A percentile compares a stretch with the other conserved stretches of the same genome.
These are phyloP conservation scores for Rhynchophorus ferrugineus DNA, from an alignment of 1,140 invertebrate species.

Conservation along the genomic window DNA sequence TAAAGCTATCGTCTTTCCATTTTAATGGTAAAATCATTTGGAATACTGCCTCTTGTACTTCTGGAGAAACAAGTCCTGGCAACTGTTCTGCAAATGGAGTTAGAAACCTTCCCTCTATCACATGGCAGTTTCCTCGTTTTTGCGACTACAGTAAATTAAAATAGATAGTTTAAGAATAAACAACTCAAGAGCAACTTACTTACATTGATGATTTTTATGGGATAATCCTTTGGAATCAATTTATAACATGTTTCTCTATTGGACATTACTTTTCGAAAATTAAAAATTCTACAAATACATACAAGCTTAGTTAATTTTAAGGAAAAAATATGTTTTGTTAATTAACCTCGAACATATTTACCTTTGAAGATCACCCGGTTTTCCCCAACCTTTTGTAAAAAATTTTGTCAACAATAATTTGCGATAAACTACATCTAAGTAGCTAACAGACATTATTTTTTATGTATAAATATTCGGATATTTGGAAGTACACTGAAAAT, in stretches of 20 bases:
- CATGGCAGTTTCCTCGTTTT: conserved; percentile 57
- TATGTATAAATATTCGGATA: no score
- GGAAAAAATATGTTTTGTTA: neutral
- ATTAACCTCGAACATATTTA: conserved; percentile 40
- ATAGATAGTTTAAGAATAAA: neutral
- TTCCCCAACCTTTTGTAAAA: conserved; percentile 95
- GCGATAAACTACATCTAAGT: conserved; percentile 82
- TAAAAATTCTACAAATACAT: conserved; percentile 67
- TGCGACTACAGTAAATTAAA: conserved; percentile 9
- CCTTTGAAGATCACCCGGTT: conserved; percentile 84
- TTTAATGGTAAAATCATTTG: conserved; percentile 76
- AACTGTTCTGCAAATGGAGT: conserved; percentile 76
- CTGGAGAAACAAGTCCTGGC: conserved; percentile 79
- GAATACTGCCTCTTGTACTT: conserved; percentile 73
- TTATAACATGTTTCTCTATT: conserved; percentile 75
- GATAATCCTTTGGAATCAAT: conserved; percentile 75
- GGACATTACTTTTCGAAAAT: conserved; percentile 81
- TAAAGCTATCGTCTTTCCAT: conserved; percentile 62
- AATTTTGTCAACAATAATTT: conserved; percentile 86
- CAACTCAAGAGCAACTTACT: conserved; percentile 20
- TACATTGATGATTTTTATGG: conserved; percentile 85
- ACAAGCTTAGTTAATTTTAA: neutral
- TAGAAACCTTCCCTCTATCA: conserved; percentile 84
- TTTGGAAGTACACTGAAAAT: no score
- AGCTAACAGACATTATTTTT: conserved; percentile 59